phyloP scores from a whole-genome alignment of 2,113 vertebrate genomes.

The Carassius auratus region DNA sequence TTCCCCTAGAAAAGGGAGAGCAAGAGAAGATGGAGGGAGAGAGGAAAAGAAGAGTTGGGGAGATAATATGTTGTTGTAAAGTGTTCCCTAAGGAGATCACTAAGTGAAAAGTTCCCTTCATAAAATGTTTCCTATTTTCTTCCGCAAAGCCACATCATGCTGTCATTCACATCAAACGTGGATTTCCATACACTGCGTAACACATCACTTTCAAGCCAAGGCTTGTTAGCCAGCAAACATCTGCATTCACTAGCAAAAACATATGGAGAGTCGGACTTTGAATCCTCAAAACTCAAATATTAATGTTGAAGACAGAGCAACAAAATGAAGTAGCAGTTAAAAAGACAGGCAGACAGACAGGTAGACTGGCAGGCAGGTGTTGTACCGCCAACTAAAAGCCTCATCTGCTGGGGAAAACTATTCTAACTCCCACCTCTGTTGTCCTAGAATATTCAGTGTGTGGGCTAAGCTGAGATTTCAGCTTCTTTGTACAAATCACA shows the following conservation, averaged over 20 bases:
- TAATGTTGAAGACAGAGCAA: background rate
- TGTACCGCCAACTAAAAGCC: constrained; percentile 20
- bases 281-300: constrained; percentile 15
- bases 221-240: constrained; percentile 24
- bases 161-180: background rate
- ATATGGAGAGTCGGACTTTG: constrained; percentile 20
- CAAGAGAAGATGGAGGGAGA: constrained; percentile 35
- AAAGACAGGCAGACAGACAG: constrained; percentile 15
- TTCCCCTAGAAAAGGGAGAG: constrained; percentile 58
- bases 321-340: background rate
- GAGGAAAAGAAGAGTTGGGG: constrained; percentile 31
- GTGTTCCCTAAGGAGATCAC: constrained; percentile 66
- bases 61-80: constrained; percentile 60
- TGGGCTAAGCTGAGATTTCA: constrained; percentile 2
- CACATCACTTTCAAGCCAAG: constrained; percentile 14
- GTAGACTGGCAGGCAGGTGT: constrained; percentile 38
- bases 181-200: constrained; percentile 11
- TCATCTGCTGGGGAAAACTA: background rate
- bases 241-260: constrained; percentile 27
- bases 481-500: background rate
- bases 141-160: constrained; percentile 25
- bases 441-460: constrained; percentile 24
- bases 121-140: constrained; percentile 70
- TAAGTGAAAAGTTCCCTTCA: constrained; percentile 72
- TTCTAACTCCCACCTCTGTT: constrained; percentile 23